These are phyloP conservation scores for Rhagologus leucostigma DNA, from an alignment of 2,113 vertebrate genomes.

Conservation along the genomic window DNA sequence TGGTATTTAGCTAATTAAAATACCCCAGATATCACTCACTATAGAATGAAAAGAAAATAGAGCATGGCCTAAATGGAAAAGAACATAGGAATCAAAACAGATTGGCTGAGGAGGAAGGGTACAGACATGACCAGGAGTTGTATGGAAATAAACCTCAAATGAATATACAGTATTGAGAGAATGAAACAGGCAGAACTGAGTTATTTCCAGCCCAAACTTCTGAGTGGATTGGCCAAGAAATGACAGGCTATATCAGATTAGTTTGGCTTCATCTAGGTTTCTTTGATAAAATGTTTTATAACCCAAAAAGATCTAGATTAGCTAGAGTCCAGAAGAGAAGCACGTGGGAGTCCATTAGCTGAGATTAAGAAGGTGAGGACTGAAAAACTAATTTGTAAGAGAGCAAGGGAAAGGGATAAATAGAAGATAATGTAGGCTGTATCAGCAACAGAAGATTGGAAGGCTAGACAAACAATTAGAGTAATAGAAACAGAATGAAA, in stretches of 20 bases:
- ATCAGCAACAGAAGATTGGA: background rate
- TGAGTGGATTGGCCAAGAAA: background rate
- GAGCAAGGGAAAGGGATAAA: background rate
- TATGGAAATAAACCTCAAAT: background rate
- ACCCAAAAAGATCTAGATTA: background rate
- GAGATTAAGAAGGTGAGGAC: background rate
- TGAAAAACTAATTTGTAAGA: background rate
- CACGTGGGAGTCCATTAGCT: background rate
- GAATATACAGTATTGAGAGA: background rate
- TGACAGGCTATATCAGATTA: background rate
- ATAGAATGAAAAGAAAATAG: background rate
- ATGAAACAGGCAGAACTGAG: background rate
- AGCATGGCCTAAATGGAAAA: background rate
- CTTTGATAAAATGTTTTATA: background rate
- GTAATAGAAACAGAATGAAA: background rate
- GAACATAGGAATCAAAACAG: background rate
- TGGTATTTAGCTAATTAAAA: background rate
- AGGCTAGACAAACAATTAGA: background rate
- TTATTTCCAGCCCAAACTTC: background rate
- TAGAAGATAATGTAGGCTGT: background rate
- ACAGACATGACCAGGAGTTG: background rate
- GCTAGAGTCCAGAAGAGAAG: background rate
- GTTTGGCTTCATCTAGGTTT: background rate
- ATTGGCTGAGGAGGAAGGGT: background rate
- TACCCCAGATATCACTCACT: background rate